Evolutionary conservation across 1,140 invertebrate species (phyloP).

Genomic region (Lordiphosa clarofinis): DNA sequence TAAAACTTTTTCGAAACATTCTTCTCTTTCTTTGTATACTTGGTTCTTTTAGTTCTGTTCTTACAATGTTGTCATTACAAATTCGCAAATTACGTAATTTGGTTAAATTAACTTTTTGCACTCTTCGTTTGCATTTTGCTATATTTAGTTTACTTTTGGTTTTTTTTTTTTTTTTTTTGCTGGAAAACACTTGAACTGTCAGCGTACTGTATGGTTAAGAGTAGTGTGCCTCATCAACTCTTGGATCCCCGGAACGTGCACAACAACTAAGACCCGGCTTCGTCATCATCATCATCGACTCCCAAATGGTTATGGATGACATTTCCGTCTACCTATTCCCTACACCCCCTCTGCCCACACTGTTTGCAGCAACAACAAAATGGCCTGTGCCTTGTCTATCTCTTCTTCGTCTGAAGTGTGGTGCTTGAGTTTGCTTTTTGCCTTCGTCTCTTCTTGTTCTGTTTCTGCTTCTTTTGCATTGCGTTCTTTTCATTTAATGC

Average conservation of each 20-base stretch:
- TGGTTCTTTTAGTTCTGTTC: not conserved
- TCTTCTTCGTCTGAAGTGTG: constrained; percentile 63
- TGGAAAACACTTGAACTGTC: constrained; percentile 44
- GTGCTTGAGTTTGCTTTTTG: constrained; percentile 56
- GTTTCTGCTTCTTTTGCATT: constrained; percentile 39
- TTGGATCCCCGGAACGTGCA: constrained; percentile 50
- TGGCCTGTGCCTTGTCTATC: constrained; percentile 40
- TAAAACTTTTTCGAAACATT: too few species aligned
- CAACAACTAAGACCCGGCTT: constrained; percentile 37
- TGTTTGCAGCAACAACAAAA: constrained; percentile 36
- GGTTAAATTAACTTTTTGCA: constrained; percentile 50
- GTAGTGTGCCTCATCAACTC: constrained; percentile 6
- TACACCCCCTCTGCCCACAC: not conserved
- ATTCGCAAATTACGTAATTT: constrained; percentile 58
- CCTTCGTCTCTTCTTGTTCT: constrained; percentile 20
- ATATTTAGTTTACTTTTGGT: constrained; percentile 5
- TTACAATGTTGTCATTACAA: constrained; percentile 7
- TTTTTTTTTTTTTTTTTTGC: constrained; percentile 35
- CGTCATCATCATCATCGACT: constrained; percentile 33
- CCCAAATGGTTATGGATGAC: constrained; percentile 34
- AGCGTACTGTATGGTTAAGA: constrained; percentile 11
- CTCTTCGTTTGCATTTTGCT: constrained; percentile 34
- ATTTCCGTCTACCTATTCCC: constrained; percentile 34
- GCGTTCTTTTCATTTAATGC: constrained; percentile 62
- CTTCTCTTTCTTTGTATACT: too few species aligned